These are phyloP conservation scores for Takifugu flavidus DNA, from an alignment of 2,113 vertebrate genomes.

Conservation along the genomic window DNA sequence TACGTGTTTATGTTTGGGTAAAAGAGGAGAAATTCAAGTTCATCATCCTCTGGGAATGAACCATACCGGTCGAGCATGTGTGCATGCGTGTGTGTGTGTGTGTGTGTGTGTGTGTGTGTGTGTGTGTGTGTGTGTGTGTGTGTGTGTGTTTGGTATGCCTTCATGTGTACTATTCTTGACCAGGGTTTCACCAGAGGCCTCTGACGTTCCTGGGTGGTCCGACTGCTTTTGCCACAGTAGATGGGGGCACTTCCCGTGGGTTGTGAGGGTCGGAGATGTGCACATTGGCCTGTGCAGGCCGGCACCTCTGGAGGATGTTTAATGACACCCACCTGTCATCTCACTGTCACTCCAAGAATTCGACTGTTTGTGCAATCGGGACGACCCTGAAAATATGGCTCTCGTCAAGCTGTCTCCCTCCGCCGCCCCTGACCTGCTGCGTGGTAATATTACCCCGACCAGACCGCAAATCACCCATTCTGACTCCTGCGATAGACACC, in stretches of 20 bases:
- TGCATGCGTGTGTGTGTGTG: background rate
- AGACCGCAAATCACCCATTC: constrained; percentile 54
- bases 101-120: constrained; percentile 7
- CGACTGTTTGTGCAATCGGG: background rate
- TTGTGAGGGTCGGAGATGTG: background rate
- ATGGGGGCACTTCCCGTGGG: constrained; percentile 19
- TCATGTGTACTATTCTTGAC: constrained; percentile 44
- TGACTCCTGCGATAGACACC: constrained; percentile 41
- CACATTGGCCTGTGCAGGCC: constrained; percentile 19
- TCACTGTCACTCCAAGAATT: constrained; percentile 20
- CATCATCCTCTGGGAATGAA: too few species aligned
- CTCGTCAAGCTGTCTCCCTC: background rate
- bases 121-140: constrained; percentile 3
- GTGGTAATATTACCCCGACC: constrained; percentile 37
- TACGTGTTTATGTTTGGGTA: too few species aligned
- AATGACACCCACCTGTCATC: constrained; percentile 28
- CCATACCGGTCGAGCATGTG: too few species aligned
- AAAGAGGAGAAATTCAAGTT: too few species aligned
- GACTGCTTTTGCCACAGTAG: constrained; percentile 31
- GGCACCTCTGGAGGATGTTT: constrained; percentile 34
- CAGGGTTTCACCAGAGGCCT: constrained; percentile 44
- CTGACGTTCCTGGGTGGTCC: constrained; percentile 61
- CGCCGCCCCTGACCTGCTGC: constrained; percentile 37
- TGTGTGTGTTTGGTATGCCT: constrained; percentile 15
- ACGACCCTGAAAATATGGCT: background rate